Evolutionary conservation across 1,140 invertebrate species (phyloP).

Genomic region (Penaeus vannamei): DNA sequence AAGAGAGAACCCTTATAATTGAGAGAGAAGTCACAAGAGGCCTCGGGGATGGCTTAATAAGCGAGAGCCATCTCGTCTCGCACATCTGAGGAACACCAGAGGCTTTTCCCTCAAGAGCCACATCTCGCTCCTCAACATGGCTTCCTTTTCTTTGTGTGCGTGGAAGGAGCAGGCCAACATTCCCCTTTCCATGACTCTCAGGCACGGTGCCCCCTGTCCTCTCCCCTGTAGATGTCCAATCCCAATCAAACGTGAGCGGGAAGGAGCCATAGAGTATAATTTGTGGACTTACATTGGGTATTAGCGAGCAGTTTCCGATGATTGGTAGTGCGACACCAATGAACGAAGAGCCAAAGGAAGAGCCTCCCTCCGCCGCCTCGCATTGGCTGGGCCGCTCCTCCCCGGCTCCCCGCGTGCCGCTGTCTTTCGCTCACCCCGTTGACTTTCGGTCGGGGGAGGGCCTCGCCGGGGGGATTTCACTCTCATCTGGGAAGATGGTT

Average conservation of each 20-base stretch:
- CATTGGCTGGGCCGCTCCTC: constrained; percentile 61
- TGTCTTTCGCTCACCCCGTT: neutral
- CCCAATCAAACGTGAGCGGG: constrained; percentile 69
- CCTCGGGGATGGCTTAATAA: no score
- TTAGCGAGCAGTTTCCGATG: constrained; percentile 72
- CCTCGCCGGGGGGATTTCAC: neutral
- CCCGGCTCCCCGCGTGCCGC: neutral
- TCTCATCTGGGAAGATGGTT: neutral
- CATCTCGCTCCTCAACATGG: constrained; percentile 69
- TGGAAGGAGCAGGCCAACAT: neutral
- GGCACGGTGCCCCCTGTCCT: neutral
- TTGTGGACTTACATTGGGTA: constrained; percentile 86
- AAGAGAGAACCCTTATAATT: no score
- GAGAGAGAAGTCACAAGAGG: no score
- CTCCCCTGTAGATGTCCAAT: constrained; percentile 14
- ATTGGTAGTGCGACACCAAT: constrained; percentile 72
- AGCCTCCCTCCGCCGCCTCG: constrained; percentile 60
- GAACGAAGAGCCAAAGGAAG: constrained; percentile 69
- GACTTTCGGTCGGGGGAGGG: neutral
- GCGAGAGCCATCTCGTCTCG: no score
- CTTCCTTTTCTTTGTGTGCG: constrained; percentile 68
- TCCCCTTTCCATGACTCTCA: neutral
- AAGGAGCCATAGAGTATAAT: constrained; percentile 77
- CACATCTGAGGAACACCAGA: no score
- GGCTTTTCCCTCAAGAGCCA: neutral